Percentiles rank a stretch among this genome's conserved stretches.
Conservation (phyloP, 1,140 invertebrate genomes). For the Hydropsyche tenuis region DNA sequence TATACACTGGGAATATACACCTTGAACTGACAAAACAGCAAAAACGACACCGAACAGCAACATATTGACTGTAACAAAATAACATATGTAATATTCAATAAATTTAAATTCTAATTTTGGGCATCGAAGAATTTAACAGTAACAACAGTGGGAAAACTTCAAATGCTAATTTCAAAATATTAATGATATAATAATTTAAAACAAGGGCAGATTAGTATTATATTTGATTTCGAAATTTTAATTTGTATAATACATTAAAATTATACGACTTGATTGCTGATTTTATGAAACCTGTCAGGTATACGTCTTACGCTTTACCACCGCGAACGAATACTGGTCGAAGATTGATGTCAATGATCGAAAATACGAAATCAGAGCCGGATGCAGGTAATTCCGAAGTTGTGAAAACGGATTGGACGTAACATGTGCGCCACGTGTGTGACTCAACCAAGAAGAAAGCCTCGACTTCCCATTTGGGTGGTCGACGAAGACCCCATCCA, state of each 20-base stretch:
- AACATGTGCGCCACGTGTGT: slow-evolving; percentile 6
- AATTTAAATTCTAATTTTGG: background rate
- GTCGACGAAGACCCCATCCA: background rate
- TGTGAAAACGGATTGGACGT: slow-evolving; percentile 14
- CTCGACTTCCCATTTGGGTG: slow-evolving; percentile 13
- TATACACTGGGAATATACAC: slow-evolving; percentile 26
- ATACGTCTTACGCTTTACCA: too few relatives aligned
- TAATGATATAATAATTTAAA: background rate
- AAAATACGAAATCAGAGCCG: background rate
- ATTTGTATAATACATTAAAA: too few relatives aligned
- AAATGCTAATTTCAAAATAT: background rate
- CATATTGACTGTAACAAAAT: slow-evolving; percentile 23
- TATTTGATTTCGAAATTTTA: too few relatives aligned
- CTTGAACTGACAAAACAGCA: slow-evolving; percentile 3
- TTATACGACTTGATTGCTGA: too few relatives aligned
- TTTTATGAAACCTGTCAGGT: too few relatives aligned
- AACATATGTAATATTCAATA: background rate
- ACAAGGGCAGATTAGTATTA: background rate
- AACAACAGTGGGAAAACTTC: too few relatives aligned
- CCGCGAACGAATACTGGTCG: too few relatives aligned
- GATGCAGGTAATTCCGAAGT: slow-evolving; percentile 14
- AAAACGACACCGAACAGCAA: background rate
- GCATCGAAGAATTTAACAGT: too few relatives aligned
- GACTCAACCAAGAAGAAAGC: slow-evolving; percentile 20
- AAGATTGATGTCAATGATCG: background rate